Conservation (phyloP, 2,888 invertebrate species). For the Heliothis peltigera region DNA sequence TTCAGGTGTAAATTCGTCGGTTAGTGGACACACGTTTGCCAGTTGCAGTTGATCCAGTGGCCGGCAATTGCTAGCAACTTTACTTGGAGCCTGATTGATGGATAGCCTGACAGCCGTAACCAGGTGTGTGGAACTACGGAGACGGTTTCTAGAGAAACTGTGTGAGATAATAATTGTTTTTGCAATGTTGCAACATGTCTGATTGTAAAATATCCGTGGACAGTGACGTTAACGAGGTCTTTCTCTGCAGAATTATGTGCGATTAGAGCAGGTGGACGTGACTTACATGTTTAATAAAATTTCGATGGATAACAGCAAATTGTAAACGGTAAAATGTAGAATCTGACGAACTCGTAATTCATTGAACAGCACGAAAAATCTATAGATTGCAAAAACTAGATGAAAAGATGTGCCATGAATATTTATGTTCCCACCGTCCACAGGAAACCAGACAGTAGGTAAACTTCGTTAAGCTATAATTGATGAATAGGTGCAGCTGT, state of each 20-base stretch:
- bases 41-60: constrained; percentile 78
- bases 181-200: constrained; percentile 59
- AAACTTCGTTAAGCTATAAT: constrained; percentile 40
- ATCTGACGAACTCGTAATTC: constrained; percentile 14
- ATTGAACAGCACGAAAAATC: neutral
- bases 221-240: constrained; percentile 61
- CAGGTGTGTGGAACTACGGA: constrained; percentile 69
- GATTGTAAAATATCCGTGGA: constrained; percentile 55
- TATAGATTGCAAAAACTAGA: neutral
- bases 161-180: constrained; percentile 69
- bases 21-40: constrained; percentile 62
- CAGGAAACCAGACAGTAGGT: neutral
- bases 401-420: neutral
- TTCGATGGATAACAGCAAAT: constrained; percentile 29
- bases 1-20: constrained; percentile 48
- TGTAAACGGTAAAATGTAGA: constrained; percentile 4
- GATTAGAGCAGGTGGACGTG: constrained; percentile 50
- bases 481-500: constrained; percentile 49
- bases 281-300: constrained; percentile 26
- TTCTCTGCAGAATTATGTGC: constrained; percentile 62
- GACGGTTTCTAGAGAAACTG: constrained; percentile 79
- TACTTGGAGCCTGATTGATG: constrained; percentile 80
- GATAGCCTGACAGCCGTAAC: constrained; percentile 79
- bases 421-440: too few relatives aligned
- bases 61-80: constrained; percentile 78